These are phyloP conservation scores for Psix sp. DNA, from an alignment of 1,140 invertebrate species.

Conservation along the genomic window DNA sequence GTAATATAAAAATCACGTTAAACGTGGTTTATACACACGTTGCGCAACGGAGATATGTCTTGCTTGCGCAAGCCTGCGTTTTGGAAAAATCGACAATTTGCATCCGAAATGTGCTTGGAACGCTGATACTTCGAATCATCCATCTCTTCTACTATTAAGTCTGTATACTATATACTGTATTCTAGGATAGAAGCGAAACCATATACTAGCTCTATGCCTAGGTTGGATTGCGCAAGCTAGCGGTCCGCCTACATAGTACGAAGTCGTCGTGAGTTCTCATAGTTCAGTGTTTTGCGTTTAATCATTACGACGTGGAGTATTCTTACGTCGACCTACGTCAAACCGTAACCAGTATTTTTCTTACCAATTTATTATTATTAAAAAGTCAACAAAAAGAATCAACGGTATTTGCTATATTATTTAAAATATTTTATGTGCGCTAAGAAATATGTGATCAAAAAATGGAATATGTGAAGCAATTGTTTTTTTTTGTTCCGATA, in stretches of 20 bases:
- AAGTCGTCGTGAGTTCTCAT: conserved; percentile 59
- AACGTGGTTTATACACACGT: conserved; percentile 44
- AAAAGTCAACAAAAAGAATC: conserved; percentile 42
- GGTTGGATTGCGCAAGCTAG: conserved; percentile 50
- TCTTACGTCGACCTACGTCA: conserved; percentile 44
- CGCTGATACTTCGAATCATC: conserved; percentile 34
- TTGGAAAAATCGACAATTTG: conserved; percentile 43
- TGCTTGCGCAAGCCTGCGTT: conserved; percentile 9
- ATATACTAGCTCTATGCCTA: conserved; percentile 49
- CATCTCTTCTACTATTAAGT: conserved; percentile 49
- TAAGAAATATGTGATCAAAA: too few relatives aligned
- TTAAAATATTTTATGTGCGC: conserved; percentile 22
- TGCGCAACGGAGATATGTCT: conserved; percentile 13
- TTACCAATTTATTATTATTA: conserved; percentile 15
- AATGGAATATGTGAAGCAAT: too few relatives aligned
- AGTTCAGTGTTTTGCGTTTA: conserved; percentile 49
- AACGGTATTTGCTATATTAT: conserved; percentile 1
- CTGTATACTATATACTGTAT: conserved; percentile 45
- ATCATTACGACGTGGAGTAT: conserved; percentile 48
- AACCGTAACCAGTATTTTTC: conserved; percentile 38
- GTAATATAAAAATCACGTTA: conserved; percentile 49
- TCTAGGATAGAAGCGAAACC: conserved; percentile 55
- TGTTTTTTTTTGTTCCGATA: too few relatives aligned
- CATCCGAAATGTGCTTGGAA: conserved; percentile 46
- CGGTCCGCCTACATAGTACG: conserved; percentile 56